Percentiles rank a stretch among this genome's conserved stretches.
Evolutionary conservation across 2,888 invertebrate species (phyloP).

Genomic region (Drymonia ruficornis): DNA sequence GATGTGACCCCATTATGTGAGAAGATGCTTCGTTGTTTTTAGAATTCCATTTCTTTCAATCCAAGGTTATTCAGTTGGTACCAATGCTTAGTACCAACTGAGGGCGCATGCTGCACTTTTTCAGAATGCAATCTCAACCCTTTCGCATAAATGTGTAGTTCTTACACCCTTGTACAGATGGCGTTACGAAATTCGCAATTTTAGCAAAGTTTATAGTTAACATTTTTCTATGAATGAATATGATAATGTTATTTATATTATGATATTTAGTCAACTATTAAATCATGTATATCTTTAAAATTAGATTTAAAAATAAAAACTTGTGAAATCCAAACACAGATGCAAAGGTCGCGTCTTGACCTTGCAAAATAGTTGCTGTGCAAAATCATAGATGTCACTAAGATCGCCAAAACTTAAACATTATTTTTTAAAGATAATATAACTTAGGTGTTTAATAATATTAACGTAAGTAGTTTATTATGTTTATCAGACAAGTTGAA

Average conservation of each 20-base stretch:
- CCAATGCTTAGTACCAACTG: slow-evolving; percentile 11
- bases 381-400: slow-evolving; percentile 58
- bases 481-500: not conserved
- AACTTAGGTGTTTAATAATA: no score
- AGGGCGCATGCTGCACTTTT: slow-evolving; percentile 54
- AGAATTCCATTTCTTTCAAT: not conserved
- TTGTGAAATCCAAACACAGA: not conserved
- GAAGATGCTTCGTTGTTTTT: not conserved
- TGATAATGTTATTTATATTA: no score
- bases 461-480: not conserved
- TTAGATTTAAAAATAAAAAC: no score
- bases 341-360: slow-evolving; percentile 21
- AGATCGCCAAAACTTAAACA: slow-evolving; percentile 15
- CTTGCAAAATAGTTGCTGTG: slow-evolving; percentile 40
- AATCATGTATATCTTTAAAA: no score
- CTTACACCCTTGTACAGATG: slow-evolving; percentile 65
- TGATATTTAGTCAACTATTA: no score
- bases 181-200: slow-evolving; percentile 38
- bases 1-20: not conserved
- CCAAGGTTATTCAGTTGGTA: not conserved
- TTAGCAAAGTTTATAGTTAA: not conserved
- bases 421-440: not conserved
- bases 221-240: not conserved
- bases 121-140: slow-evolving; percentile 48
- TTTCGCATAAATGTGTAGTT: slow-evolving; percentile 40